phyloP scores from a whole-genome alignment of 2,888 invertebrate species.

The Tromatobia lineatoria region DNA sequence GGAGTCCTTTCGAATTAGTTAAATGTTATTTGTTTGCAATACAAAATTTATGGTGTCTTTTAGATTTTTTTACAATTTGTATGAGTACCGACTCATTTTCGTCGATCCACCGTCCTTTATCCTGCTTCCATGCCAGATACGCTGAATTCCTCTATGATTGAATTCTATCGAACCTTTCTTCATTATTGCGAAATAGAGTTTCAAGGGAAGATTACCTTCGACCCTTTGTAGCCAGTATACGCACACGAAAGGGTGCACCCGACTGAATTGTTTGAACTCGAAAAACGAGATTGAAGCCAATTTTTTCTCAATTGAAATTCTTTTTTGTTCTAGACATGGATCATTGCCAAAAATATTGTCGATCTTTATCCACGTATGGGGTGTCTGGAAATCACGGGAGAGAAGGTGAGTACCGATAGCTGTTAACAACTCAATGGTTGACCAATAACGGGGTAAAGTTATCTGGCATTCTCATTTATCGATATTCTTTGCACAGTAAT shows the following conservation, averaged over 20 bases:
- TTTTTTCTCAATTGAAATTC: conserved; percentile 57
- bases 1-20: conserved; percentile 31
- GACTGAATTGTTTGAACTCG: conserved; percentile 44
- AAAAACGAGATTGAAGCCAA: conserved; percentile 60
- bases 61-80: conserved; percentile 65
- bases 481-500: neutral
- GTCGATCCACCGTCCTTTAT: conserved; percentile 35
- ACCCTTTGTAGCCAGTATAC: conserved; percentile 62
- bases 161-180: conserved; percentile 71
- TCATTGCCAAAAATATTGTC: conserved; percentile 79
- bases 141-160: conserved; percentile 70
- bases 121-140: conserved; percentile 66
- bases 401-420: conserved; percentile 72
- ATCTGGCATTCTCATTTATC: neutral
- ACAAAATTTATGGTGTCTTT: conserved; percentile 64
- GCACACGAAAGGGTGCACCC: conserved; percentile 34
- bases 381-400: conserved; percentile 76
- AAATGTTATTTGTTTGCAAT: conserved; percentile 62
- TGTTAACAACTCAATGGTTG: neutral
- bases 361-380: conserved; percentile 78
- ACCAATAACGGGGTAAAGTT: neutral
- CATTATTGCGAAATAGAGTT: conserved; percentile 71
- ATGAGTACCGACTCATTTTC: conserved; percentile 40
- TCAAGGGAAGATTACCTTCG: conserved; percentile 67
- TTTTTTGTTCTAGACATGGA: conserved; percentile 78